Percentiles rank a stretch among this genome's conserved stretches.
phyloP scores from a whole-genome alignment of 2,888 invertebrate species.

The Hirtodrosophila trivittata region DNA sequence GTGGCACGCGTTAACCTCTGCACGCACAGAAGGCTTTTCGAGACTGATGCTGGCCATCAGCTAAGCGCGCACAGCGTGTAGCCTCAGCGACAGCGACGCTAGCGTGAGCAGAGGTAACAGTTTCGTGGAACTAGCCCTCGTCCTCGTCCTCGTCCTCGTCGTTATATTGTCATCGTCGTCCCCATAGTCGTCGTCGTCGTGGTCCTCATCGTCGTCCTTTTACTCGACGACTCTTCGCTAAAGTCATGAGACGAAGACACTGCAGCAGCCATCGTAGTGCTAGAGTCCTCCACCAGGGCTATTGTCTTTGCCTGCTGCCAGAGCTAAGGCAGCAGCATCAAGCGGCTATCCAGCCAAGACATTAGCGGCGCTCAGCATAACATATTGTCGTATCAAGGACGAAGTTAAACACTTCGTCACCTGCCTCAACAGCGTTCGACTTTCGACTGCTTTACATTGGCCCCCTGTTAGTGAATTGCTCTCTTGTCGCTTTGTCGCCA shows the following conservation, averaged over 20 bases:
- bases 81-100: slow-evolving; percentile 27
- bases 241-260: slow-evolving; percentile 56
- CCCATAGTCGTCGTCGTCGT: slow-evolving; percentile 4
- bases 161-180: slow-evolving; percentile 2
- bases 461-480: slow-evolving; percentile 24
- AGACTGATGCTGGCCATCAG: slow-evolving; percentile 69
- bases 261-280: slow-evolving; percentile 10
- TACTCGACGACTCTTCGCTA: slow-evolving; percentile 50
- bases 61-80: slow-evolving; percentile 45
- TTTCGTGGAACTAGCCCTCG: slow-evolving; percentile 5
- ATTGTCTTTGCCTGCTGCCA: slow-evolving; percentile 36
- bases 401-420: slow-evolving; percentile 73
- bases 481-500: slow-evolving; percentile 73
- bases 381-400: slow-evolving; percentile 80
- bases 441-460: slow-evolving; percentile 18
- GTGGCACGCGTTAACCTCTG: slow-evolving; percentile 71
- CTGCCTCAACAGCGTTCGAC: slow-evolving; percentile 44
- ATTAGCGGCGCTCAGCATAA: slow-evolving; percentile 46
- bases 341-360: slow-evolving; percentile 24
- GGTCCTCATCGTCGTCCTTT: slow-evolving; percentile 19
- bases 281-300: neutral
- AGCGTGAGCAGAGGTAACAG: slow-evolving; percentile 27
- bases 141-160: slow-evolving; percentile 15
- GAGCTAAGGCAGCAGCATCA: slow-evolving; percentile 28
- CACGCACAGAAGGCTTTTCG: slow-evolving; percentile 75